Evolutionary conservation across 2,113 vertebrate genomes (phyloP).

Genomic region (Chloropsis hardwickii): DNA sequence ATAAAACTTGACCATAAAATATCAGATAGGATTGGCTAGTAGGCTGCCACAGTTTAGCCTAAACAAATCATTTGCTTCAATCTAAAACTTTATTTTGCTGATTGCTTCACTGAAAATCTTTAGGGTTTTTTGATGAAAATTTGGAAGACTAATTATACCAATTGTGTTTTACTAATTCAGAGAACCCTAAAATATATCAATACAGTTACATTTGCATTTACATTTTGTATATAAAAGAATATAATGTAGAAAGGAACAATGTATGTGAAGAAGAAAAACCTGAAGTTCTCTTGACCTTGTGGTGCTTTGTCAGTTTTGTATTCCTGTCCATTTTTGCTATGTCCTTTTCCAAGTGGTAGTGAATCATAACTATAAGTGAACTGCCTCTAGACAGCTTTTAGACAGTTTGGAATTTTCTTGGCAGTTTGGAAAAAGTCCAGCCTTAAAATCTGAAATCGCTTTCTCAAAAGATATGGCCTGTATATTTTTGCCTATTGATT

Average conservation of each 20-base stretch:
- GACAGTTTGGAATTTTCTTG: neutral
- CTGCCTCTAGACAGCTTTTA: neutral
- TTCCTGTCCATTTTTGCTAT: neutral
- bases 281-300: neutral
- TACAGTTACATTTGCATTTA: neutral
- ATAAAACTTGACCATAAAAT: neutral
- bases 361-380: neutral
- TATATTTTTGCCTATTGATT: constrained; percentile 11
- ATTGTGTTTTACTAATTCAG: neutral
- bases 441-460: neutral
- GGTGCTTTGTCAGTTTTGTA: neutral
- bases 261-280: neutral
- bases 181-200: neutral
- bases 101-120: neutral
- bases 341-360: neutral
- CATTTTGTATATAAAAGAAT: neutral
- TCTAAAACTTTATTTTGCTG: neutral
- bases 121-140: neutral
- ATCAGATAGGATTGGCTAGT: constrained; percentile 8
- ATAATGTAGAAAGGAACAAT: neutral
- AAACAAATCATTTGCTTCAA: neutral
- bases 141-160: neutral
- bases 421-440: neutral
- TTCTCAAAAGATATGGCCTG: constrained; percentile 2
- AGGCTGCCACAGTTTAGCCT: neutral